Percentiles rank a stretch among this genome's conserved stretches.
phyloP scores from a whole-genome alignment of 2,797 vertebrate genomes.

The Sebastes kiyomatsui region DNA sequence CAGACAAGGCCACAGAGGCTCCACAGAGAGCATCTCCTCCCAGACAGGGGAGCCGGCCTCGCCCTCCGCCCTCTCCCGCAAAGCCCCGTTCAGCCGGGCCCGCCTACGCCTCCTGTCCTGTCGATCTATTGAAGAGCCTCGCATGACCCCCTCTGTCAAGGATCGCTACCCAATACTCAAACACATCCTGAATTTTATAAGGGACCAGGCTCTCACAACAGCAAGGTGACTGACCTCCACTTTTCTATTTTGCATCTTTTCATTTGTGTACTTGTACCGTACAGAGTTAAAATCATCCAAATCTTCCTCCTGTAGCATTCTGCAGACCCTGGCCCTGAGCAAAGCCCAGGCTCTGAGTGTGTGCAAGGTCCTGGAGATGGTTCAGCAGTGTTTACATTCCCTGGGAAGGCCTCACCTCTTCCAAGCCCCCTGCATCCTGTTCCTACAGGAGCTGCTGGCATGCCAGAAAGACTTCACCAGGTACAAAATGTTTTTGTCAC shows the following conservation, averaged over 20 bases:
- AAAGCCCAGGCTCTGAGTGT: constrained; percentile 91
- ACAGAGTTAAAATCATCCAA: background rate
- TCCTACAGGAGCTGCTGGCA: constrained; percentile 92
- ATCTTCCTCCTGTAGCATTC: constrained; percentile 79
- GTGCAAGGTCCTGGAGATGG: constrained; percentile 88
- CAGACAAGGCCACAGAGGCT: constrained; percentile 70
- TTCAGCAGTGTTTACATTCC: constrained; percentile 87
- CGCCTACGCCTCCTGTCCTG: constrained; percentile 94
- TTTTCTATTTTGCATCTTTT: background rate
- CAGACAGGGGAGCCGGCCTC: constrained; percentile 83
- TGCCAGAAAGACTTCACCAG: constrained; percentile 98
- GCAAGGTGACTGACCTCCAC: constrained; percentile 75
- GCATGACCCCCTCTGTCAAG: constrained; percentile 85
- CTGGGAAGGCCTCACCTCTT: constrained; percentile 95
- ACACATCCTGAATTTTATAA: constrained; percentile 91
- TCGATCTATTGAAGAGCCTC: constrained; percentile 91
- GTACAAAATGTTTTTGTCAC: background rate
- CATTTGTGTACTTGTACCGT: background rate
- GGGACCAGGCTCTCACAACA: constrained; percentile 91
- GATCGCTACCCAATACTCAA: constrained; percentile 92
- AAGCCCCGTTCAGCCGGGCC: constrained; percentile 88
- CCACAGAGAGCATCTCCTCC: constrained; percentile 75
- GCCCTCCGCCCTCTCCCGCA: constrained; percentile 86
- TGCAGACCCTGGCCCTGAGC: constrained; percentile 91
- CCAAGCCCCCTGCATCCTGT: constrained; percentile 91